These are phyloP conservation scores for Mus spicilegus DNA, from an alignment of 2,113 vertebrate species.

Conservation along the genomic window DNA sequence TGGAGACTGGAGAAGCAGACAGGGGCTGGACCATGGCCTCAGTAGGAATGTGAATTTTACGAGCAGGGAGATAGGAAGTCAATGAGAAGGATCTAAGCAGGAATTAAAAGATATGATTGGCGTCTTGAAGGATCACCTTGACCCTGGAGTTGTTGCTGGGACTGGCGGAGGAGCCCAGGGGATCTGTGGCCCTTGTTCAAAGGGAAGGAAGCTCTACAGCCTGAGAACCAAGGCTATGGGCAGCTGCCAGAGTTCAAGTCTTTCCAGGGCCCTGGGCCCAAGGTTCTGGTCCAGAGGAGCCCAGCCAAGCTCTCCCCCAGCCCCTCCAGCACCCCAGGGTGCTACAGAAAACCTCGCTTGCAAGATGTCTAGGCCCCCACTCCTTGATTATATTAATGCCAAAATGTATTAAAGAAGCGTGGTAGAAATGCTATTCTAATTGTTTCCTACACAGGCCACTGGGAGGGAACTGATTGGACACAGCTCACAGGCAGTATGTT, in stretches of 20 bases:
- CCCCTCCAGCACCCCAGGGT: conserved; percentile 84
- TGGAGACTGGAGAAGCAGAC: neutral
- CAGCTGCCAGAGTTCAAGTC: neutral
- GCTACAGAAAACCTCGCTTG: conserved; percentile 93
- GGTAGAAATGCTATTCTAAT: conserved; percentile 99
- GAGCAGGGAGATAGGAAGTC: conserved; percentile 33
- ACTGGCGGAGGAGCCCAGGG: neutral
- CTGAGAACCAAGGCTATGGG: neutral
- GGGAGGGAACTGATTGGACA: conserved; percentile 99
- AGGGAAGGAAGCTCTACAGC: neutral
- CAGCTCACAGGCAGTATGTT: conserved; percentile 99
- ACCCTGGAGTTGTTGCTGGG: neutral
- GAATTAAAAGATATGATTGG: neutral
- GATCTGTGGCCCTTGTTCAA: neutral
- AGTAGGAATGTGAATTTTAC: neutral
- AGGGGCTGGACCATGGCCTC: neutral
- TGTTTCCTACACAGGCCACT: conserved; percentile 99
- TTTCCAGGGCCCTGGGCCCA: neutral
- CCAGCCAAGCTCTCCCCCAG: neutral
- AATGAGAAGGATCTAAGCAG: neutral
- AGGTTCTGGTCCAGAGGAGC: conserved; percentile 63
- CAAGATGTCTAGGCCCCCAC: conserved; percentile 87
- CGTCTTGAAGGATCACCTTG: neutral
- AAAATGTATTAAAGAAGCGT: conserved; percentile 98
- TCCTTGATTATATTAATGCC: conserved; percentile 97